Conservation (phyloP, 2,113 vertebrate genomes). For the Sander lucioperca region DNA sequence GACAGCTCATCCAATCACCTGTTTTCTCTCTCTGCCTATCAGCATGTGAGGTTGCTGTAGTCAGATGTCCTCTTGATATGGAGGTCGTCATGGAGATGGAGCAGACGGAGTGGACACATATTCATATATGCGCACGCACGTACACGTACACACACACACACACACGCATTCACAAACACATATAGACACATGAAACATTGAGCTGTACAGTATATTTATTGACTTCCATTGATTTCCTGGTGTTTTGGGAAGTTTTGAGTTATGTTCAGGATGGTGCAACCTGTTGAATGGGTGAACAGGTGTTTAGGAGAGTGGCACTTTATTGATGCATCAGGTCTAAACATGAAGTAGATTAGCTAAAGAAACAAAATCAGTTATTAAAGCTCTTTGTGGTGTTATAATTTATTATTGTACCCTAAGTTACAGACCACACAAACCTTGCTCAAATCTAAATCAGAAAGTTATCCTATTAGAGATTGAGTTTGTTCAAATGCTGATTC, state of each 20-base stretch:
- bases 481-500: conserved; percentile 34
- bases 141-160: conserved; percentile 3
- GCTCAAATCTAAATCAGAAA: conserved; percentile 22
- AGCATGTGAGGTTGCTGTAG: conserved; percentile 67
- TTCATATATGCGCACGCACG: conserved; percentile 13
- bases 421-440: conserved; percentile 1
- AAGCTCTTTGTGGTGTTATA: conserved; percentile 15
- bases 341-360: not conserved
- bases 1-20: conserved; percentile 79
- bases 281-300: conserved; percentile 65
- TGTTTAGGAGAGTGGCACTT: conserved; percentile 1
- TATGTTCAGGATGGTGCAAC: conserved; percentile 46
- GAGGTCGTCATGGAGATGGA: conserved; percentile 78
- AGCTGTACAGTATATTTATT: not conserved
- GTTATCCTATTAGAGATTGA: conserved; percentile 8
- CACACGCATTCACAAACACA: not conserved
- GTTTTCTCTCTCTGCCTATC: conserved; percentile 73
- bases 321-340: conserved; percentile 14
- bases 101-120: conserved; percentile 69
- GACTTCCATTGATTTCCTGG: conserved; percentile 14
- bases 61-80: conserved; percentile 74
- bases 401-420: not conserved
- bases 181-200: not conserved
- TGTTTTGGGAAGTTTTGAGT: conserved; percentile 34
- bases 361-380: not conserved